Percentiles rank a stretch among this genome's conserved stretches.
These are phyloP conservation scores for Albula goreensis DNA, from an alignment of 2,113 vertebrate genomes.

Conservation along the genomic window DNA sequence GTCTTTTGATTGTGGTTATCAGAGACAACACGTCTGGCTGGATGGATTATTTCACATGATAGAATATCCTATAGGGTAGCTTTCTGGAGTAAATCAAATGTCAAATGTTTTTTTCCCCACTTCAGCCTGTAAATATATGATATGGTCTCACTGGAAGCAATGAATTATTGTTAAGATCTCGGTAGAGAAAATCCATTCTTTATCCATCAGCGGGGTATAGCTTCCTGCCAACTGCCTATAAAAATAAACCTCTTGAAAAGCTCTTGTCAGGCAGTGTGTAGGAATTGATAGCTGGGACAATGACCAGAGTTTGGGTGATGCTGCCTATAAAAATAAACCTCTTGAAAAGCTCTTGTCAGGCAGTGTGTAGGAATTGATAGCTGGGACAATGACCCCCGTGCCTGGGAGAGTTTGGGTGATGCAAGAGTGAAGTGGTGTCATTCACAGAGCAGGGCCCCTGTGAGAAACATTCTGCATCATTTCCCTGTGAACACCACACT, in stretches of 20 bases:
- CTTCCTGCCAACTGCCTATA: constrained; percentile 3
- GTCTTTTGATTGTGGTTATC: constrained; percentile 1
- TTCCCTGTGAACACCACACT: no score
- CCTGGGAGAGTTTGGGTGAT: no score
- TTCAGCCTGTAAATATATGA: background rate
- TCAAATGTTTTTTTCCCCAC: background rate
- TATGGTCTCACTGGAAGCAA: background rate
- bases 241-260: background rate
- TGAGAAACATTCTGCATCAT: no score
- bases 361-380: constrained; percentile 10
- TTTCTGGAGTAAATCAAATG: background rate
- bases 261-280: constrained; percentile 10
- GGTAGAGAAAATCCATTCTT: constrained; percentile 1
- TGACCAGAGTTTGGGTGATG: no score
- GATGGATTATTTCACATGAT: background rate
- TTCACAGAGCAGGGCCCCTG: no score
- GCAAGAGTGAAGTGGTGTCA: no score
- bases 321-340: background rate
- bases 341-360: background rate
- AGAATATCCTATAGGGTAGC: background rate
- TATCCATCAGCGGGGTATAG: background rate
- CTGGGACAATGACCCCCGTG: background rate
- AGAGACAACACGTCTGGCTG: background rate
- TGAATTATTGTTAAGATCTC: background rate
- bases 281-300: constrained; percentile 9